A percentile compares a stretch with the other conserved stretches of the same genome.
Evolutionary conservation across 2,888 invertebrate species (phyloP).

Genomic region (Odontocolon sp.): DNA sequence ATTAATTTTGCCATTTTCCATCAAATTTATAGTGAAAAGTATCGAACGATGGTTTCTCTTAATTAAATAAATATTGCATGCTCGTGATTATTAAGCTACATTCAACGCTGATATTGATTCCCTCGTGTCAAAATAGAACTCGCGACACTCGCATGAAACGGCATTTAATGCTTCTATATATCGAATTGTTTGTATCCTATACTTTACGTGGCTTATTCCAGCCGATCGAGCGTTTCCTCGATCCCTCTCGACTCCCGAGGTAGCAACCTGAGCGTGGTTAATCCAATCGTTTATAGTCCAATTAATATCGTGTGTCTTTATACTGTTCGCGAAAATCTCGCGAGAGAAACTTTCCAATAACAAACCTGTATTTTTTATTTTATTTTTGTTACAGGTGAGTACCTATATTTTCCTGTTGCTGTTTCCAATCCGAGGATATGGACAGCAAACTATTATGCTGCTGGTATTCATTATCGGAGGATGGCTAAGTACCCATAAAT

Average conservation of each 20-base stretch:
- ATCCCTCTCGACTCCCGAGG: conserved; percentile 36
- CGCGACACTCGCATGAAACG: neutral
- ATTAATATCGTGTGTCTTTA: conserved; percentile 61
- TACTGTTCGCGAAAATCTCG: neutral
- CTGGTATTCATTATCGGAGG: conserved; percentile 9
- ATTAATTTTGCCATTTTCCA: too few relatives aligned
- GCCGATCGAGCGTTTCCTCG: conserved; percentile 59
- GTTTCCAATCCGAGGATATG: conserved; percentile 6
- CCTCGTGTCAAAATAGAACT: conserved; percentile 44
- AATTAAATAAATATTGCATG: too few relatives aligned
- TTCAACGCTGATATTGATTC: too few relatives aligned
- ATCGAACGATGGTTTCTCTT: too few relatives aligned
- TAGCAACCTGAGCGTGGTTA: conserved; percentile 51
- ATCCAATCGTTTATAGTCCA: conserved; percentile 65
- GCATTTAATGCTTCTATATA: conserved; percentile 12
- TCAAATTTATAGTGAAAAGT: too few relatives aligned
- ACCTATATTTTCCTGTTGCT: conserved; percentile 47
- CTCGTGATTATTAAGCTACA: too few relatives aligned
- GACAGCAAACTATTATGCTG: neutral
- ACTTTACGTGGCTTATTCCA: conserved; percentile 61
- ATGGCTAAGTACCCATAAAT: conserved; percentile 31
- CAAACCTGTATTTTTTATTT: conserved; percentile 21
- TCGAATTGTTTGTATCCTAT: conserved; percentile 38
- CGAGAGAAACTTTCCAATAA: neutral
- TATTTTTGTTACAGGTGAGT: conserved; percentile 69